phyloP scores from a whole-genome alignment of 2,797 vertebrate genomes.

The Mormyrops boulengeri region DNA sequence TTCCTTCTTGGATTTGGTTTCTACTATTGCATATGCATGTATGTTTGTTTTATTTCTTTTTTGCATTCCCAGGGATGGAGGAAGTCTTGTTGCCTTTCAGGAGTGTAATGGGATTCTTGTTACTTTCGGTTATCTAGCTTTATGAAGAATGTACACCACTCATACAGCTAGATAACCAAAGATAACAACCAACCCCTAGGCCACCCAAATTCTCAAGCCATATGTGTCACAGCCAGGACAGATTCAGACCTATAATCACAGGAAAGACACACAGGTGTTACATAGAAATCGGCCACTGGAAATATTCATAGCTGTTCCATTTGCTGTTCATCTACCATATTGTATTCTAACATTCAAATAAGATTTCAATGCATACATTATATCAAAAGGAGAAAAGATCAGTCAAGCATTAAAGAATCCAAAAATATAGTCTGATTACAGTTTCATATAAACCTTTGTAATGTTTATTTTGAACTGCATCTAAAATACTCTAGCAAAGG shows the following conservation, averaged over 20 bases:
- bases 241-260: conserved; percentile 50
- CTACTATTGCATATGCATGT: conserved; percentile 8
- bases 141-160: conserved; percentile 92
- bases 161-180: conserved; percentile 97
- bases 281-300: background rate
- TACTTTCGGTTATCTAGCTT: conserved; percentile 99
- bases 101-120: conserved; percentile 87
- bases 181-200: conserved; percentile 88
- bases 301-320: background rate
- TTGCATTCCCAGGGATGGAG: background rate
- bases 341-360: background rate
- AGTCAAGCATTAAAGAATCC: background rate
- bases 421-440: background rate
- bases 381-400: background rate
- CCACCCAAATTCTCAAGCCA: conserved; percentile 52
- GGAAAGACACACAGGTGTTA: conserved; percentile 36
- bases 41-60: background rate
- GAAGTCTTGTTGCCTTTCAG: conserved; percentile 60
- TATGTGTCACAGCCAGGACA: conserved; percentile 35
- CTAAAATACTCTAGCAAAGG: background rate
- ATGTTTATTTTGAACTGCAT: background rate
- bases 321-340: background rate
- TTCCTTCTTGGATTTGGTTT: conserved; percentile 25
- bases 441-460: background rate
- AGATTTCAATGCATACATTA: background rate